These are phyloP conservation scores for Saturnia japonica DNA, from an alignment of 2,888 invertebrate genomes.

Conservation along the genomic window DNA sequence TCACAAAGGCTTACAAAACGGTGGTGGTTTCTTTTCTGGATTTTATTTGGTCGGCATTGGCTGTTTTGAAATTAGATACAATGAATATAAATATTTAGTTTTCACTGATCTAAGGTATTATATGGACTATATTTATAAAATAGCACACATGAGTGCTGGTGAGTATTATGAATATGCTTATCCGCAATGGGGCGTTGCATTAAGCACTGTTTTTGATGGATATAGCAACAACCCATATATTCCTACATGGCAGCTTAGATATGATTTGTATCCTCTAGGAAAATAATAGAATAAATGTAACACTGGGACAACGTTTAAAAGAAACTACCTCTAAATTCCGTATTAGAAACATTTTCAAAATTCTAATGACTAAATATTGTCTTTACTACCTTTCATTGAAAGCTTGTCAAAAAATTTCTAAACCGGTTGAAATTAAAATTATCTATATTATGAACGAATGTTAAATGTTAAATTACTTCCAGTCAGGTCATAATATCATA, in stretches of 20 bases:
- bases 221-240: constrained; percentile 24
- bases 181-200: constrained; percentile 45
- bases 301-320: not conserved
- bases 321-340: not conserved
- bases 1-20: constrained; percentile 50
- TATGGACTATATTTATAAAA: constrained; percentile 31
- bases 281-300: constrained; percentile 22
- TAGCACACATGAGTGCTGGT: constrained; percentile 35
- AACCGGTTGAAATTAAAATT: not conserved
- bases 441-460: not conserved
- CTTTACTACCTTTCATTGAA: not conserved
- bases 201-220: constrained; percentile 17
- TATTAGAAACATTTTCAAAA: too few relatives aligned
- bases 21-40: constrained; percentile 40
- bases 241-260: constrained; percentile 21
- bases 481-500: too few relatives aligned
- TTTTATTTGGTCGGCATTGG: constrained; percentile 43
- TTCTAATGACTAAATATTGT: not conserved
- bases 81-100: constrained; percentile 52
- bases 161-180: constrained; percentile 64
- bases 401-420: not conserved
- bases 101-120: constrained; percentile 64
- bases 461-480: too few relatives aligned
- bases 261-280: constrained; percentile 35
- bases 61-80: constrained; percentile 61